These are phyloP conservation scores for Falco berigora DNA, from an alignment of 2,797 vertebrate species.

Conservation along the genomic window DNA sequence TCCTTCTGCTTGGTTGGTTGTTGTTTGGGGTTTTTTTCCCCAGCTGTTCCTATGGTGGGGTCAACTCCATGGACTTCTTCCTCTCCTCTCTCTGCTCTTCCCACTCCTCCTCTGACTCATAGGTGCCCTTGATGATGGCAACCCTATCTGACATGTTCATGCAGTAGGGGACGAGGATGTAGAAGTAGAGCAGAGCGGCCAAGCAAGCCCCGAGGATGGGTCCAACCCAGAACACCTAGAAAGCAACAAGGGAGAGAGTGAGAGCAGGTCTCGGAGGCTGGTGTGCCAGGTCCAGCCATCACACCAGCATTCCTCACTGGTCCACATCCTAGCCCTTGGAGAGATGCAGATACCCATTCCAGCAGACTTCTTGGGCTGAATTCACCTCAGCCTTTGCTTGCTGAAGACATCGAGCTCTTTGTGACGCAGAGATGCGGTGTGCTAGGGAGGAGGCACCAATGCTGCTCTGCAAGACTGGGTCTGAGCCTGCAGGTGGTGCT, in stretches of 20 bases:
- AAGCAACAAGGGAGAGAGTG: neutral
- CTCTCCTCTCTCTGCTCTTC: slow-evolving; percentile 72
- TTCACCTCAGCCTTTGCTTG: neutral
- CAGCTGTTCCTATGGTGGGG: slow-evolving; percentile 18
- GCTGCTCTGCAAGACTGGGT: neutral
- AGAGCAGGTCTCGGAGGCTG: neutral
- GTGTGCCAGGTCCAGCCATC: neutral
- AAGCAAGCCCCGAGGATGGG: slow-evolving; percentile 72
- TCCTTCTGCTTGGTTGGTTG: neutral
- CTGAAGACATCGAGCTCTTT: neutral
- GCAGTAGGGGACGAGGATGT: slow-evolving; percentile 71
- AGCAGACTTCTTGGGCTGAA: neutral
- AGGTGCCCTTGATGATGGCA: slow-evolving; percentile 74
- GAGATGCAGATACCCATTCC: neutral
- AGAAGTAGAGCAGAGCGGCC: slow-evolving; percentile 76
- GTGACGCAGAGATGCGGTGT: neutral
- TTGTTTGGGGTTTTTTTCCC: neutral
- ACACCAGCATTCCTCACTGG: neutral
- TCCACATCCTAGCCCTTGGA: rapidly evolving
- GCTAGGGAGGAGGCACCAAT: neutral
- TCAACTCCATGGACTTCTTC: slow-evolving; percentile 77
- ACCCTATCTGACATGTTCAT: slow-evolving; percentile 71
- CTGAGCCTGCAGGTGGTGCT: neutral
- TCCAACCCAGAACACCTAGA: slow-evolving; percentile 79
- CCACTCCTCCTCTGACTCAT: slow-evolving; percentile 72